Percentiles rank a stretch among this genome's conserved stretches.
Evolutionary conservation across 2,797 vertebrate genomes (phyloP).

Genomic region (Urocyon cinereoargenteus): DNA sequence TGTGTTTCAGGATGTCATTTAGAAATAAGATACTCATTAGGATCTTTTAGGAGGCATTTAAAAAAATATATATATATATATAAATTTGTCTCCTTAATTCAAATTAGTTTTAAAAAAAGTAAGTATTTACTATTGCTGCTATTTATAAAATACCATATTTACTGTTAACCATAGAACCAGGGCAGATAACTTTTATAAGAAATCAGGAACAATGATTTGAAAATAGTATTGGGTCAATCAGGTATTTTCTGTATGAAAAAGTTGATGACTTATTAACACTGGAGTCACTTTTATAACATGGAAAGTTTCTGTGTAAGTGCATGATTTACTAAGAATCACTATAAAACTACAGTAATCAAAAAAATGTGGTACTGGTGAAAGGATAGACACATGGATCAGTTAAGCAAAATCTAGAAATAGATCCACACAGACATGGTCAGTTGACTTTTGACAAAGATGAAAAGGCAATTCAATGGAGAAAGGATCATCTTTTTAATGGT

Average conservation of each 20-base stretch:
- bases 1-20: neutral
- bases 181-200: neutral
- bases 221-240: neutral
- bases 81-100: neutral
- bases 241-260: neutral
- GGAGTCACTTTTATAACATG: neutral
- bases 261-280: neutral
- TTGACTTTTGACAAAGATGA: constrained; percentile 15
- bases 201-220: constrained; percentile 22
- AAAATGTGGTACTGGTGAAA: constrained; percentile 4
- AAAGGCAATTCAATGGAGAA: neutral
- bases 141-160: neutral
- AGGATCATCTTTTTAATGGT: constrained; percentile 2
- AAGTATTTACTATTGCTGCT: neutral
- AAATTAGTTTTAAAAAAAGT: neutral
- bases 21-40: neutral
- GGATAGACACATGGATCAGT: neutral
- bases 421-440: neutral
- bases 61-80: no score
- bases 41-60: neutral
- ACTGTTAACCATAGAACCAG: neutral
- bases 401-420: neutral
- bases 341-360: neutral
- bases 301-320: constrained; percentile 14
- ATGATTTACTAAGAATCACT: neutral